Percentiles rank a stretch among this genome's conserved stretches.
phyloP scores from a whole-genome alignment of 2,797 vertebrate genomes.

The Anisognathus igniventris region DNA sequence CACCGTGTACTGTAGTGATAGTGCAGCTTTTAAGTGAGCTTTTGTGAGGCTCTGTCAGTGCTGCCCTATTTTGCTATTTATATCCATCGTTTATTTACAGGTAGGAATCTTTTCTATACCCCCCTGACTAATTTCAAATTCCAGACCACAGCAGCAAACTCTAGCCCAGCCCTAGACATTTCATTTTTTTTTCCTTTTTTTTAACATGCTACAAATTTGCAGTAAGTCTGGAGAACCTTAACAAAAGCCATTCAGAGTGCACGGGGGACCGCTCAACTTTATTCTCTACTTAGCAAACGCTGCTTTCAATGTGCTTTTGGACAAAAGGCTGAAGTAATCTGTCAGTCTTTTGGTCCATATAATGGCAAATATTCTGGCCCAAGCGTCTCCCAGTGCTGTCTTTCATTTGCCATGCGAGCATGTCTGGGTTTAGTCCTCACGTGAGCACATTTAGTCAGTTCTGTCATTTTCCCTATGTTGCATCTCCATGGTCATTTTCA shows the following conservation, averaged over 20 bases:
- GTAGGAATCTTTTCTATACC: constrained; percentile 30
- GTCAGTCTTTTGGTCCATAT: constrained; percentile 29
- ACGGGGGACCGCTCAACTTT: constrained; percentile 29
- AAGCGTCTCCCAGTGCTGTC: constrained; percentile 32
- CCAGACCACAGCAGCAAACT: neutral
- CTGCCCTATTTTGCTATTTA: constrained; percentile 25
- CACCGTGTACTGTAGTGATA: constrained; percentile 24
- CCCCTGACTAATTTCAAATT: constrained; percentile 1
- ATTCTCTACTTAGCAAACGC: constrained; percentile 40
- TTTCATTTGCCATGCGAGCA: constrained; percentile 64
- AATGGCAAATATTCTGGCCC: constrained; percentile 4
- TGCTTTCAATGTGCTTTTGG: constrained; percentile 43
- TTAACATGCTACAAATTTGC: constrained; percentile 1
- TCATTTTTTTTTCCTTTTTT: neutral
- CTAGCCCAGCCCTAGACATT: neutral
- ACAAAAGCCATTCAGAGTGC: constrained; percentile 63
- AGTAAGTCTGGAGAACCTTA: neutral
- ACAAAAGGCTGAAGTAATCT: constrained; percentile 50
- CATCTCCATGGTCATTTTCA: constrained; percentile 88
- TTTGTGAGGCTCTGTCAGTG: constrained; percentile 21
- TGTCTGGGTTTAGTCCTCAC: constrained; percentile 66
- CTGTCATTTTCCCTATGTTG: constrained; percentile 82
- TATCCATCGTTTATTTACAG: constrained; percentile 45
- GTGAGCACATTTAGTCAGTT: constrained; percentile 68
- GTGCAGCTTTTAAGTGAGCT: constrained; percentile 42